Conservation (phyloP, 1,140 invertebrate species). For the Caenorhabditis inopinata region DNA sequence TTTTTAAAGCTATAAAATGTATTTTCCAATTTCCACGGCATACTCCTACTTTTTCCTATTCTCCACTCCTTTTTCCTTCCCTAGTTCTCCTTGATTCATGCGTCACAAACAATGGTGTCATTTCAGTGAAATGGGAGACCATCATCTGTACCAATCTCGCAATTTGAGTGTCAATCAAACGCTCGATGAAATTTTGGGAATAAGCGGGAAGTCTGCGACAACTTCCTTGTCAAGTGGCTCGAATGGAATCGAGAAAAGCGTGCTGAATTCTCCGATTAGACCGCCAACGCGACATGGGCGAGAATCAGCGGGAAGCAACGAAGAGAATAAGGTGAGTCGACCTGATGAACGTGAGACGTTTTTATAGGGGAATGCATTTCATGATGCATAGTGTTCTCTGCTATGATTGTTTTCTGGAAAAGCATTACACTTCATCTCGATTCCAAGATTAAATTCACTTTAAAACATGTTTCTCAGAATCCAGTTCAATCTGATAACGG, state of each 20-base stretch:
- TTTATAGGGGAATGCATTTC: neutral
- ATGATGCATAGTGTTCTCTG: too few relatives aligned
- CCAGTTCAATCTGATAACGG: neutral
- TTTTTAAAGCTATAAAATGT: neutral
- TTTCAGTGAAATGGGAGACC: neutral
- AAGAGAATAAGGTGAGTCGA: constrained; percentile 32
- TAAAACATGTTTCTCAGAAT: neutral
- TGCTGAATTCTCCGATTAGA: constrained; percentile 4
- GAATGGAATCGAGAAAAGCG: neutral
- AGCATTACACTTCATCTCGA: neutral
- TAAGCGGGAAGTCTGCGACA: neutral
- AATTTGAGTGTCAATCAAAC: constrained; percentile 34
- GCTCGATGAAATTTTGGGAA: constrained; percentile 22
- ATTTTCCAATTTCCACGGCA: neutral
- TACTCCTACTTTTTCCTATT: neutral
- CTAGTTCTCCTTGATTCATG: too few relatives aligned
- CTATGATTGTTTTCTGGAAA: neutral
- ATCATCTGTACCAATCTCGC: neutral
- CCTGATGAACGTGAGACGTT: too few relatives aligned
- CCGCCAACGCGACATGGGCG: constrained; percentile 32
- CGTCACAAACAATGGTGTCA: neutral
- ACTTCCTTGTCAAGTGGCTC: neutral
- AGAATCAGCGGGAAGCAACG: constrained; percentile 34
- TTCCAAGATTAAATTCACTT: neutral
- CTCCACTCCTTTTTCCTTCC: too few relatives aligned